Base-by-base conservation (phyloP, 2,888 invertebrate genomes). In the Luperina testacea region DNA sequence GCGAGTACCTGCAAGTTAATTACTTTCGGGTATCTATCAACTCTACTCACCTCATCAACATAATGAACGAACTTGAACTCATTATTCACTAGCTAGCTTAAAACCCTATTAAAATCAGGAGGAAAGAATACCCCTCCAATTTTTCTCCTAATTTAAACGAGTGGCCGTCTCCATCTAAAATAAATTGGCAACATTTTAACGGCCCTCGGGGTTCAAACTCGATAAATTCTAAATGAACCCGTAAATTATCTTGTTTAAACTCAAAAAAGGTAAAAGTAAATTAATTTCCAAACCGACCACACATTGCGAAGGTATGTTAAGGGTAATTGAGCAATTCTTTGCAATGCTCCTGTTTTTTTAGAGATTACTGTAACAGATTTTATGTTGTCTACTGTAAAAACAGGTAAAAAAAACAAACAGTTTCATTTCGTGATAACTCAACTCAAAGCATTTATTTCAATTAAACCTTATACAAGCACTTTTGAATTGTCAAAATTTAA, bases 221-320 rank as follows among this genome's bases (percentile, higher is more conserved):
- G 90, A 93, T 94, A 93, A 93, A 94, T 93, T 92, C 87, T 90
- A 92, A 93, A 93, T 93, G 92, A 91, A 92, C 90, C 90, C 90
- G 90, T 94, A 93, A 94, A 94, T 94, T 93, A 92, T 92, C 89
- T 92, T 92, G 91, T 92, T 93, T 92, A 92, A 93, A 94, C 90
- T 92, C 88, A 90, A 92, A 94, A 93, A 93, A 93, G 92, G 93
- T 90, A 87, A 88, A 87, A 86, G 90, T 88, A 90, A 93, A 94
- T 94, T 93, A 93, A 94, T 94, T 93, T 92, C 75, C 83, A 81
- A 88, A 88, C 89, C 85, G 74, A 90, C 91, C 93, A 91, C 92
- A 91, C 90, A 91, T 90, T 91, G 90, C 87, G 84, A 87, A 92
- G 90, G 92, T 92, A 89, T 84, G 89, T 85, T 88, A 82, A 71